These are phyloP conservation scores for Syngnathus typhle DNA, from an alignment of 2,113 vertebrate genomes.

Conservation along the genomic window DNA sequence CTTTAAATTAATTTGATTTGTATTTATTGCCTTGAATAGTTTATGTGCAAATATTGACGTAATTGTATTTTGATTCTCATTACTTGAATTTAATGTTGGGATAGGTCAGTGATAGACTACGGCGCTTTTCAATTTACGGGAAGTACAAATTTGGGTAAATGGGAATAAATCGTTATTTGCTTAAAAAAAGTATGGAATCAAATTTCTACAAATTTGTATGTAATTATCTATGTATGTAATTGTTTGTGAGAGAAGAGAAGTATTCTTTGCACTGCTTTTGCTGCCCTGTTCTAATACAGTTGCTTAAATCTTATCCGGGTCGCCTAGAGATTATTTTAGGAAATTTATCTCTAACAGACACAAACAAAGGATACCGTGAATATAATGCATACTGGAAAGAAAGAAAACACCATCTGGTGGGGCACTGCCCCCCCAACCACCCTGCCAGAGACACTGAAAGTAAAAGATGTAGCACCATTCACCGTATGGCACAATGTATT, in stretches of 20 bases:
- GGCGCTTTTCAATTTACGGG: not conserved
- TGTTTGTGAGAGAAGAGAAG: not conserved
- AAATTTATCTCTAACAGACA: no score
- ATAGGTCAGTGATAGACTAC: no score
- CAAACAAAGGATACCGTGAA: no score
- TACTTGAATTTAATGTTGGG: no score
- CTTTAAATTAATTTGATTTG: not conserved
- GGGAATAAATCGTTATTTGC: not conserved
- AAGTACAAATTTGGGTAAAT: not conserved
- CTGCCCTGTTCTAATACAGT: not conserved
- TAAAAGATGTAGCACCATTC: not conserved
- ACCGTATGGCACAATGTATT: constrained; percentile 16
- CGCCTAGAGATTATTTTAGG: no score
- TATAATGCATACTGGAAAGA: not conserved
- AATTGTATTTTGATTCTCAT: no score
- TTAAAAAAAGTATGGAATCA: not conserved
- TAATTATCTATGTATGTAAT: not conserved
- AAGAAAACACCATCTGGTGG: constrained; percentile 1
- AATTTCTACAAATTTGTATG: not conserved
- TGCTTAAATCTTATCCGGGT: not conserved
- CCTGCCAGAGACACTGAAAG: not conserved
- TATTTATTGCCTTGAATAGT: no score
- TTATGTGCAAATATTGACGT: no score
- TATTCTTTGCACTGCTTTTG: not conserved
- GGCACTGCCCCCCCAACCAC: not conserved